Percentiles rank a stretch among this genome's conserved stretches.
phyloP scores from a whole-genome alignment of 2,888 invertebrate genomes.

The Ichneumon xanthorius region DNA sequence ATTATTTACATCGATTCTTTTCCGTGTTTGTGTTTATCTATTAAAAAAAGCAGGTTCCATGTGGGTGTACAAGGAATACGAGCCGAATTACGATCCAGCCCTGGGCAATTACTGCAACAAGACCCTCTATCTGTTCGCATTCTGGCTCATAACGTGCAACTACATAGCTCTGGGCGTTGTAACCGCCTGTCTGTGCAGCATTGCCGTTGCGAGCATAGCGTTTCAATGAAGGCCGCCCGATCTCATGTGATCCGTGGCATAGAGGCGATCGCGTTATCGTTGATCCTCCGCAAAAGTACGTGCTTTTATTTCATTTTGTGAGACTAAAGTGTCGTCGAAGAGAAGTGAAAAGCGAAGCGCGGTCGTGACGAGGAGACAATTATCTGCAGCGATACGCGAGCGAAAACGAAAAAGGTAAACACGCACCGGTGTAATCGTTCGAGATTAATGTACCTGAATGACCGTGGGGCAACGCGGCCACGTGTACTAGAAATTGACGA shows the following conservation, averaged over 20 bases:
- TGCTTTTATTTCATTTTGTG: not conserved
- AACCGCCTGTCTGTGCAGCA: slow-evolving; percentile 86
- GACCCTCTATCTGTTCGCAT: slow-evolving; percentile 89
- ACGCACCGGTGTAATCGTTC: slow-evolving; percentile 18
- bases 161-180: slow-evolving; percentile 87
- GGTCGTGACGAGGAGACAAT: slow-evolving; percentile 11
- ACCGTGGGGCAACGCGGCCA: not conserved
- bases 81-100: slow-evolving; percentile 86
- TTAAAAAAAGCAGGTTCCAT: slow-evolving; percentile 86
- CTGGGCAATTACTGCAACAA: slow-evolving; percentile 88
- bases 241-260: slow-evolving; percentile 72
- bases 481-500: slow-evolving; percentile 20
- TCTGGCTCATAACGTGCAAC: slow-evolving; percentile 89
- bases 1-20: not conserved
- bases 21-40: not conserved
- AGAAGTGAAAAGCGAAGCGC: slow-evolving; percentile 13
- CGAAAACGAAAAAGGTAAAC: not conserved
- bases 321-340: slow-evolving; percentile 30
- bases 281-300: not conserved
- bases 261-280: not conserved
- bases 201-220: slow-evolving; percentile 86
- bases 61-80: slow-evolving; percentile 89
- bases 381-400: slow-evolving; percentile 2
- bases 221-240: slow-evolving; percentile 80
- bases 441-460: slow-evolving; percentile 48